Conservation (phyloP, 1,140 invertebrate genomes). For the Macrosteles quadrilineatus region DNA sequence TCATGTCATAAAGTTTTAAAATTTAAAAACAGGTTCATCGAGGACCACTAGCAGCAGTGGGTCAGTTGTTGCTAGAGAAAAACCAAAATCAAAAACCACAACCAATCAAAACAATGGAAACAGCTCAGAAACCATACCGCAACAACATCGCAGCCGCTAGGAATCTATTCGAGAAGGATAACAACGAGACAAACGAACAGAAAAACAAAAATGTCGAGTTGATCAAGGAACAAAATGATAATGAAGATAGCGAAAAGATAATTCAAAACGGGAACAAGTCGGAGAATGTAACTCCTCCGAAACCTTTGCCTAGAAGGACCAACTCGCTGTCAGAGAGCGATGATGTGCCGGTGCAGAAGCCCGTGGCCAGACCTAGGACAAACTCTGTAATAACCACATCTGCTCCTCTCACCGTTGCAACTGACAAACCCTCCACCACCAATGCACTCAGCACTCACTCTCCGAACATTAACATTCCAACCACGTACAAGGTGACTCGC, state of each 20-base stretch:
- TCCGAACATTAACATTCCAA: slow-evolving; percentile 19
- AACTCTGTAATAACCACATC: slow-evolving; percentile 32
- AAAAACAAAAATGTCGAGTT: slow-evolving; percentile 36
- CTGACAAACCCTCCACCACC: slow-evolving; percentile 20
- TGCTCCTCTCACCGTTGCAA: neutral
- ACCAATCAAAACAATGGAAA: slow-evolving; percentile 31
- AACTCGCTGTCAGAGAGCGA: slow-evolving; percentile 60
- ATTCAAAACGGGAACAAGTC: slow-evolving; percentile 43
- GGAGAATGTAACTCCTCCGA: slow-evolving; percentile 56
- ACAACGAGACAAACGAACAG: slow-evolving; percentile 40
- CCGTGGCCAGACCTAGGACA: slow-evolving; percentile 64
- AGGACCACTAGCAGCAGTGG: slow-evolving; percentile 52
- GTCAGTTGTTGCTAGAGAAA: slow-evolving; percentile 43
- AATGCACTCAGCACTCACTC: slow-evolving; percentile 33
- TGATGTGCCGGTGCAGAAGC: slow-evolving; percentile 59
- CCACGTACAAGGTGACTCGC: slow-evolving; percentile 19
- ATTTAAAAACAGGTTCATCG: slow-evolving; percentile 45
- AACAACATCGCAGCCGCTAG: slow-evolving; percentile 35
- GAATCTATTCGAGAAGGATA: slow-evolving; percentile 37
- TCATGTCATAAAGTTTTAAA: no score
- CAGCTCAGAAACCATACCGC: slow-evolving; percentile 28
- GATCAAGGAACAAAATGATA: slow-evolving; percentile 43
- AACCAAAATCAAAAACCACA: slow-evolving; percentile 22
- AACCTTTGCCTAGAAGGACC: slow-evolving; percentile 70
- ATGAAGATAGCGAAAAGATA: slow-evolving; percentile 19